These are phyloP conservation scores for Forbesichthys agassizii DNA, from an alignment of 2,113 vertebrate species.

Conservation along the genomic window DNA sequence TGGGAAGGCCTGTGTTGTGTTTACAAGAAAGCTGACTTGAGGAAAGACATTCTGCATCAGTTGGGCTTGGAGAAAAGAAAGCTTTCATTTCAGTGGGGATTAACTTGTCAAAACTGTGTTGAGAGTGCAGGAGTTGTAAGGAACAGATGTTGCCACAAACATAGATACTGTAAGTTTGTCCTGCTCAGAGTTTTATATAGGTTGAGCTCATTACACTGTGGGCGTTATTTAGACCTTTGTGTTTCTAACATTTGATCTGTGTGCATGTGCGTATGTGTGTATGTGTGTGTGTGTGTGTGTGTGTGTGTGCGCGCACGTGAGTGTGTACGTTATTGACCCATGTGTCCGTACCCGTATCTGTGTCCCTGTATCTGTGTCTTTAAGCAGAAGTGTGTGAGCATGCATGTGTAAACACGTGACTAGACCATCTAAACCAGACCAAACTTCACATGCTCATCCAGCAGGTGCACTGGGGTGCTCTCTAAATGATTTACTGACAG, in stretches of 20 bases:
- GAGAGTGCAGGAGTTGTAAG: slow-evolving; percentile 39
- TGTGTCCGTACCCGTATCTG: not conserved
- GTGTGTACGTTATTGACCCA: not conserved
- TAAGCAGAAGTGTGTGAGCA: not conserved
- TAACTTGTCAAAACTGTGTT: slow-evolving; percentile 58
- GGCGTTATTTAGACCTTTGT: not conserved
- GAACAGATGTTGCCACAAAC: slow-evolving; percentile 37
- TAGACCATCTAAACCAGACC: not conserved
- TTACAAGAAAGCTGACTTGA: slow-evolving; percentile 41
- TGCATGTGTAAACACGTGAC: not conserved
- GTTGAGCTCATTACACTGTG: not conserved
- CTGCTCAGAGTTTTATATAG: not conserved
- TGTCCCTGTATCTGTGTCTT: not conserved
- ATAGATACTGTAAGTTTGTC: not conserved
- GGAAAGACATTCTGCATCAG: slow-evolving; percentile 63
- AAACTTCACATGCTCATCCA: slow-evolving; percentile 3
- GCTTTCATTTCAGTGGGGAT: slow-evolving; percentile 48
- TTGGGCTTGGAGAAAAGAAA: slow-evolving; percentile 25
- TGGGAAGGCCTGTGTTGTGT: slow-evolving; percentile 33
- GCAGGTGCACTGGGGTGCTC: slow-evolving; percentile 17
- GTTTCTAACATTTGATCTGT: not conserved
- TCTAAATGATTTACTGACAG: not conserved
- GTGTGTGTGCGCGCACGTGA: not conserved
- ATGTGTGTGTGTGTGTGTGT: not conserved
- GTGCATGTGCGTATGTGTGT: not conserved